phyloP scores from a whole-genome alignment of 1,140 invertebrate genomes.

The Lordiphosa stackelbergi region DNA sequence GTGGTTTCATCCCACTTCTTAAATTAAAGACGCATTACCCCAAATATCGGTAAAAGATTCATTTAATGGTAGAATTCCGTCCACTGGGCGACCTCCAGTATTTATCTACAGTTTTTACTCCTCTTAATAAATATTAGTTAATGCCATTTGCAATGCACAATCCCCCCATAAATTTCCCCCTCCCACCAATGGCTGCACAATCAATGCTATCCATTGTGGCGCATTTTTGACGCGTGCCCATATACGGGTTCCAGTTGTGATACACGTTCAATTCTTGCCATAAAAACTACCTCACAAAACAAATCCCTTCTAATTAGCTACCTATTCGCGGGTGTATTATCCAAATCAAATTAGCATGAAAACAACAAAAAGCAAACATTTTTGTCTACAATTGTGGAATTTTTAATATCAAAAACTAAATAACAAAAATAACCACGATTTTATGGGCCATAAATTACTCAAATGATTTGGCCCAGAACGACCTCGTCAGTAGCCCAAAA shows the following conservation, averaged over 20 bases:
- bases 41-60: too few species aligned
- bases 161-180: constrained; percentile 7
- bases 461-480: constrained; percentile 70
- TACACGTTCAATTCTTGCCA: constrained; percentile 12
- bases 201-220: constrained; percentile 12
- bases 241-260: constrained; percentile 2
- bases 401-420: constrained; percentile 36
- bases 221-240: constrained; percentile 51
- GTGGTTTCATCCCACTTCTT: too few species aligned
- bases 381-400: constrained; percentile 35
- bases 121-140: too few species aligned
- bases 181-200: constrained; percentile 19
- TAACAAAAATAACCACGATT: constrained; percentile 24
- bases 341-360: constrained; percentile 61
- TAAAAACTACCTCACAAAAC: constrained; percentile 52
- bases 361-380: constrained; percentile 8
- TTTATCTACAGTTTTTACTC: too few species aligned
- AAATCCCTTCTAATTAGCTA: constrained; percentile 63
- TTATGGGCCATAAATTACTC: constrained; percentile 67
- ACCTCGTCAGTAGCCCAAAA: constrained; percentile 40
- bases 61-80: too few species aligned
- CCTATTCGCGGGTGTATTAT: constrained; percentile 64
- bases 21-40: too few species aligned
- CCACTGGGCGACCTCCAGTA: too few species aligned
- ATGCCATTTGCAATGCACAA: neutral